A percentile compares a stretch with the other conserved stretches of the same genome.
Conservation (phyloP, 2,113 vertebrate species). For the Promerops cafer region DNA sequence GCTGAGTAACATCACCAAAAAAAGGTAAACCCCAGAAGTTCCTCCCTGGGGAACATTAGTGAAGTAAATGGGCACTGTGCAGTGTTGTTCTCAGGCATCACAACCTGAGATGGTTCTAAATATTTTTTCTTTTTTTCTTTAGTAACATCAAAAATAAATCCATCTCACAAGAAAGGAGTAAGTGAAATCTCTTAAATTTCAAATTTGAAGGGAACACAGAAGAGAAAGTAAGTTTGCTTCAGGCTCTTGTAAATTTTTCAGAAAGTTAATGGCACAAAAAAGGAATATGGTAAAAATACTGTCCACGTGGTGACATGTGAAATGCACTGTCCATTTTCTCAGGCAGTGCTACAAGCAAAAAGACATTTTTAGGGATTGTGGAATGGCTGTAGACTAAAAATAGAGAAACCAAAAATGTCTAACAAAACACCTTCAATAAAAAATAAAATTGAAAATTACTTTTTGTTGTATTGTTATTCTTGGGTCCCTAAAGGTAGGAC, state of each 20-base stretch:
- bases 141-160: background rate
- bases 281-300: background rate
- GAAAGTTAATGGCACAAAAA: background rate
- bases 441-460: background rate
- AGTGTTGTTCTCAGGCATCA: background rate
- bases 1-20: background rate
- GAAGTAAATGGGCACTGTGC: background rate
- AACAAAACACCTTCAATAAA: background rate
- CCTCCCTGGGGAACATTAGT: background rate
- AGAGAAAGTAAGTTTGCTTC: background rate
- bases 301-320: background rate
- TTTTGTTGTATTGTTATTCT: background rate
- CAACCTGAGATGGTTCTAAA: background rate
- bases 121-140: background rate
- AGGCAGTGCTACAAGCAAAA: conserved; percentile 16
- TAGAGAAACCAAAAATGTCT: background rate
- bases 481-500: background rate
- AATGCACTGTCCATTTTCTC: background rate
- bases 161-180: background rate
- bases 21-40: background rate
- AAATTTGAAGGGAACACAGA: background rate
- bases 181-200: background rate
- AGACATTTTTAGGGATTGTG: background rate
- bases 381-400: background rate
- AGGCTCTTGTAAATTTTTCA: conserved; percentile 15